Percentiles rank a stretch among this genome's conserved stretches.
Evolutionary conservation across 2,888 invertebrate genomes (phyloP).

Genomic region (Drosophila kokeensis): DNA sequence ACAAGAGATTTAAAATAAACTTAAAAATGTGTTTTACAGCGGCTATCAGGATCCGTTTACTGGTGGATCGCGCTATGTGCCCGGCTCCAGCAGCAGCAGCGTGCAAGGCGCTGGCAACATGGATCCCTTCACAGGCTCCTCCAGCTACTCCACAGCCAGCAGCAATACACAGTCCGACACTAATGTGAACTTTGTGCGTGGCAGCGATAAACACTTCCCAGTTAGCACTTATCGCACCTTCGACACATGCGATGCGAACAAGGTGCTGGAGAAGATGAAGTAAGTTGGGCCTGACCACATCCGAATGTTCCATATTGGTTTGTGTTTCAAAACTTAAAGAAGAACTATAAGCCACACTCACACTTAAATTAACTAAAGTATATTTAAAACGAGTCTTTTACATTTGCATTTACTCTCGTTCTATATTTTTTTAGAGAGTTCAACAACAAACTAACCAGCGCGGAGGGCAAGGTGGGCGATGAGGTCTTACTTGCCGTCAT

Average conservation of each 20-base stretch:
- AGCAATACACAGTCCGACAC: conserved; percentile 54
- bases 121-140: conserved; percentile 90
- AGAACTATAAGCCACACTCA: too few relatives aligned
- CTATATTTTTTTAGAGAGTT: conserved; percentile 87
- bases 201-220: conserved; percentile 84
- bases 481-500: conserved; percentile 86
- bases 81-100: conserved; percentile 84
- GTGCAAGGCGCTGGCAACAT: conserved; percentile 84
- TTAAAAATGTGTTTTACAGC: conserved; percentile 45
- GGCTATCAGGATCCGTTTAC: conserved; percentile 89
- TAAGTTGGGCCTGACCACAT: conserved; percentile 41
- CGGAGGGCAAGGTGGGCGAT: conserved; percentile 75
- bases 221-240: conserved; percentile 88
- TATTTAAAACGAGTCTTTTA: neutral
- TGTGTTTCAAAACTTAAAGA: too few relatives aligned
- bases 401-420: neutral
- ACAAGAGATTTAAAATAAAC: neutral
- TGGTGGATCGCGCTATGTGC: conserved; percentile 89
- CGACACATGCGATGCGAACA: conserved; percentile 91
- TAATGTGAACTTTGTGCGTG: conserved; percentile 77
- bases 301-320: too few relatives aligned
- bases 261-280: conserved; percentile 90
- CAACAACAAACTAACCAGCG: conserved; percentile 86
- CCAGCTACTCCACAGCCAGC: conserved; percentile 88
- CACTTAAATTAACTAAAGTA: neutral